Conservation (phyloP, 2,888 invertebrate species). For the Morinoia aosen region DNA sequence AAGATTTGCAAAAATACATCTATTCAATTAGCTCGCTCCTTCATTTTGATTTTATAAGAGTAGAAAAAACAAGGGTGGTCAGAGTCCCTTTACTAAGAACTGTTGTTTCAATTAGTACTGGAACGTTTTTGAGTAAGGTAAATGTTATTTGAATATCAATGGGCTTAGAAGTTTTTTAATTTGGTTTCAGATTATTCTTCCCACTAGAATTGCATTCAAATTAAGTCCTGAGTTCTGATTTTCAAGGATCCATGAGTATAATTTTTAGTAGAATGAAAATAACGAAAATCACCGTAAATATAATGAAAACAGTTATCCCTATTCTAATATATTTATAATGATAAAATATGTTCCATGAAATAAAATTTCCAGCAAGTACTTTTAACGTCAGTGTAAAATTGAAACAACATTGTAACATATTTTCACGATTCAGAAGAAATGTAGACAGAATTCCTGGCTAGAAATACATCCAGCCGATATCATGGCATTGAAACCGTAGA, state of each 20-base stretch:
- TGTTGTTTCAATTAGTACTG: too few relatives aligned
- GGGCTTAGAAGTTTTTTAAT: neutral
- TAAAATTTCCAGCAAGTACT: neutral
- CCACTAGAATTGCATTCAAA: neutral
- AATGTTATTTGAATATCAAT: neutral
- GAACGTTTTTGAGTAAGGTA: too few relatives aligned
- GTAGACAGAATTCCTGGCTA: neutral
- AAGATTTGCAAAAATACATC: too few relatives aligned
- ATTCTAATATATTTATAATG: neutral
- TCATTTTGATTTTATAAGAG: too few relatives aligned
- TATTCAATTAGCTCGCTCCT: too few relatives aligned
- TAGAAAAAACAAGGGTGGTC: too few relatives aligned
- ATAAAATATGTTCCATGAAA: neutral
- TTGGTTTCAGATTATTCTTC: neutral
- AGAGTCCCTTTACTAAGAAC: too few relatives aligned
- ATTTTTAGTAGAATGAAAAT: too few relatives aligned
- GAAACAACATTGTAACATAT: too few relatives aligned
- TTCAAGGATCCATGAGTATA: neutral
- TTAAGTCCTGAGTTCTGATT: neutral
- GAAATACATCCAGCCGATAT: neutral
- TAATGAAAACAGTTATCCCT: neutral
- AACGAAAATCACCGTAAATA: neutral
- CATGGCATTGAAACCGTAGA: neutral
- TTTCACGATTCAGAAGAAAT: too few relatives aligned
- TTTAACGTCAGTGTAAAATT: neutral